Percentiles rank a stretch among this genome's conserved stretches.
Conservation (phyloP, 2,113 vertebrate species). For the Platichthys stellatus region DNA sequence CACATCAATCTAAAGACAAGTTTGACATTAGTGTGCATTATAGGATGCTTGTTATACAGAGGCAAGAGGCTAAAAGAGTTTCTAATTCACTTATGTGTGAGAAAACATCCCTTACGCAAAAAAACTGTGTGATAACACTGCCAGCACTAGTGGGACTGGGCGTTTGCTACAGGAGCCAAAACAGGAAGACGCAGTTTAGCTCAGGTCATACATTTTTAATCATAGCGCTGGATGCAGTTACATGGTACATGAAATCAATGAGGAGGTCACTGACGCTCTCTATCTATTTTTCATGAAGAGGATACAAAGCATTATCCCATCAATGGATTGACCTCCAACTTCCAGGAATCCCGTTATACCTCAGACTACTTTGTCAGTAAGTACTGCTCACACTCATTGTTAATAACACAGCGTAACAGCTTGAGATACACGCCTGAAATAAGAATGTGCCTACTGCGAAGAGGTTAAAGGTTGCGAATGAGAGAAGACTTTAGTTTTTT, state of each 20-base stretch:
- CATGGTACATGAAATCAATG: constrained; percentile 80
- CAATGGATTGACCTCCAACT: constrained; percentile 88
- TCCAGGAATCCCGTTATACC: constrained; percentile 95
- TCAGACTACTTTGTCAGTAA: constrained; percentile 99
- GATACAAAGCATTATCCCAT: constrained; percentile 93
- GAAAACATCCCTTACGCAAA: too few species aligned
- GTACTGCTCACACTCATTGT: constrained; percentile 72
- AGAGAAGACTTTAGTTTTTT: too few species aligned
- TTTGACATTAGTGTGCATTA: neutral
- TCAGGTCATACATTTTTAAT: constrained; percentile 78
- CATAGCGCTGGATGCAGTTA: constrained; percentile 75
- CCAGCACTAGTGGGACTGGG: neutral
- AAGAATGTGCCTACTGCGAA: constrained; percentile 22
- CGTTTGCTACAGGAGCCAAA: constrained; percentile 50
- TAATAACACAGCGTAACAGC: constrained; percentile 20
- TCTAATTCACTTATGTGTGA: neutral
- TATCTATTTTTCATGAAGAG: constrained; percentile 86
- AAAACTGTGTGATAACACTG: too few species aligned
- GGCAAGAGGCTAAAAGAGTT: neutral
- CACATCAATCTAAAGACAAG: neutral
- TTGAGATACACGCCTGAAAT: neutral
- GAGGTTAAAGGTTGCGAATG: neutral
- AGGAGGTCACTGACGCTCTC: constrained; percentile 73
- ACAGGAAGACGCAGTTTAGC: constrained; percentile 71
- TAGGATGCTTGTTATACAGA: neutral